Evolutionary conservation across 2,113 vertebrate genomes (phyloP).

Genomic region (Motacilla alba): DNA sequence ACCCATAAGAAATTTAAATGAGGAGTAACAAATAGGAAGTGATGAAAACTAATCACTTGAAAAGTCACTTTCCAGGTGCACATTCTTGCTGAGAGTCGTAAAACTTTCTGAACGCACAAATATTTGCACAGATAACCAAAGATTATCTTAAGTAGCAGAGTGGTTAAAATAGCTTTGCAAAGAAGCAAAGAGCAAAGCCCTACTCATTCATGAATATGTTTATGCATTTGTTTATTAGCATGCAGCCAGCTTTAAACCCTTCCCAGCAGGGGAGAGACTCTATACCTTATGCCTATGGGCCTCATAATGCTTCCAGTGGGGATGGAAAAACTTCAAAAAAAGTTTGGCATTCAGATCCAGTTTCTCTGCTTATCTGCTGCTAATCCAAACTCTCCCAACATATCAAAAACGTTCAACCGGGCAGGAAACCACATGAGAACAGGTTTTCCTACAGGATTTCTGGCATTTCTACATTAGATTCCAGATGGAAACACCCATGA

Average conservation of each 20-base stretch:
- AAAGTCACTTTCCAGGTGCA: background rate
- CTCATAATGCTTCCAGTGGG: conserved; percentile 36
- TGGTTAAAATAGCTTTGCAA: conserved; percentile 28
- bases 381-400: conserved; percentile 68
- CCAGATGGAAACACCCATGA: conserved; percentile 71
- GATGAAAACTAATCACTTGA: background rate
- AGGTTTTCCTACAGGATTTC: conserved; percentile 70
- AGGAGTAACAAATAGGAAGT: background rate
- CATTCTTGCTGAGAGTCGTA: background rate
- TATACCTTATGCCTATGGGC: conserved; percentile 50
- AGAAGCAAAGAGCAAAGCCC: conserved; percentile 39
- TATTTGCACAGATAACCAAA: background rate
- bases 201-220: conserved; percentile 23
- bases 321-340: conserved; percentile 53
- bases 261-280: conserved; percentile 20
- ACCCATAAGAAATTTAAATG: background rate
- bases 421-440: conserved; percentile 70
- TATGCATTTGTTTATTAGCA: conserved; percentile 52
- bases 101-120: background rate
- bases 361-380: conserved; percentile 62
- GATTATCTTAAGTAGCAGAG: background rate
- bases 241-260: conserved; percentile 44
- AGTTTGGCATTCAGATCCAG: conserved; percentile 55
- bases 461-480: conserved; percentile 69
- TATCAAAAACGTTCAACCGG: conserved; percentile 58